phyloP scores from a whole-genome alignment of 2,888 invertebrate species.

The Zhuqinia jingwanae region DNA sequence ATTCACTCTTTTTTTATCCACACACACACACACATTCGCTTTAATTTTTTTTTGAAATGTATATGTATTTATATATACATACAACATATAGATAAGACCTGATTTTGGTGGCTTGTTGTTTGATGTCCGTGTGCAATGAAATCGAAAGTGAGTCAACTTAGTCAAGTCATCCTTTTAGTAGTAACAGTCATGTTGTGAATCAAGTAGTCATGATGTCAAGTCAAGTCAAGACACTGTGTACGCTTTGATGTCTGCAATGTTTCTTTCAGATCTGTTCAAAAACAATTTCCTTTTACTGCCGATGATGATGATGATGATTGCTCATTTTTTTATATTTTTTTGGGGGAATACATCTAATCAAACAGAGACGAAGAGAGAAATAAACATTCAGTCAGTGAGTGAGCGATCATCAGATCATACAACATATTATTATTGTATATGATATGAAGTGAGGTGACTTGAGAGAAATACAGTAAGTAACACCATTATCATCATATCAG shows the following conservation, averaged over 20 bases:
- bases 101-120: constrained; percentile 23
- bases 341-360: constrained; percentile 7
- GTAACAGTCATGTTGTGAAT: constrained; percentile 41
- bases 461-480: not conserved
- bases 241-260: not conserved
- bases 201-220: constrained; percentile 15
- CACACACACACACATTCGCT: constrained; percentile 10
- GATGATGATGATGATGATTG: not conserved
- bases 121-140: constrained; percentile 65
- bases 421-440: too few species aligned
- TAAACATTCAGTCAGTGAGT: not conserved
- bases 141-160: constrained; percentile 69
- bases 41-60: constrained; percentile 36
- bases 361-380: not conserved
- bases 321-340: not conserved
- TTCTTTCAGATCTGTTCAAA: not conserved
- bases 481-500: not conserved
- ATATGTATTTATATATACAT: too few species aligned
- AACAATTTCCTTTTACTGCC: constrained; percentile 22
- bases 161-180: constrained; percentile 65
- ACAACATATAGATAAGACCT: too few species aligned
- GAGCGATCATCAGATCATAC: too few species aligned
- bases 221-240: not conserved
- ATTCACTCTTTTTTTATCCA: constrained; percentile 26
- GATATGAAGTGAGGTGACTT: too few species aligned